phyloP scores from a whole-genome alignment of 2,113 vertebrate species.

The Epinephelus fuscoguttatus region DNA sequence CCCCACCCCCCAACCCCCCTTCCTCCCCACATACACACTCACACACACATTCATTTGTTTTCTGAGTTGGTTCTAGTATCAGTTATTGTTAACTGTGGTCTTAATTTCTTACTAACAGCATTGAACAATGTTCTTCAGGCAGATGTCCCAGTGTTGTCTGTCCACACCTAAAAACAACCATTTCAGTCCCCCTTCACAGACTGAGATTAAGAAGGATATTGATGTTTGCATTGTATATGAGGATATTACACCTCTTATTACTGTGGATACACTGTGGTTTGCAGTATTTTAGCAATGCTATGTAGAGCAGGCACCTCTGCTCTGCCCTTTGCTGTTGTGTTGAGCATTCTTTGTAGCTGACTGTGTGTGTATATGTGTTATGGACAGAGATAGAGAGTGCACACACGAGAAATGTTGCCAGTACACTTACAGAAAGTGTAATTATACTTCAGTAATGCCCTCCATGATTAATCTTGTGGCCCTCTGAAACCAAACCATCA shows the following conservation, averaged over 20 bases:
- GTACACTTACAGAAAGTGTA: slow-evolving; percentile 76
- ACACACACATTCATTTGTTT: slow-evolving; percentile 65
- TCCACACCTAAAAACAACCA: slow-evolving; percentile 10
- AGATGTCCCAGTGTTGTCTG: slow-evolving; percentile 25
- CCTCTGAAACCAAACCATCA: slow-evolving; percentile 78
- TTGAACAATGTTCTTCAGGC: slow-evolving; percentile 21
- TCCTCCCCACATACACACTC: neutral
- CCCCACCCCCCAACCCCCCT: too few relatives aligned
- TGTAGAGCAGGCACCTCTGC: neutral
- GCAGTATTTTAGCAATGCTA: neutral
- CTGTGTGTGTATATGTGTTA: slow-evolving; percentile 30
- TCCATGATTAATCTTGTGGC: slow-evolving; percentile 82
- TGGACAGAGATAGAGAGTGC: slow-evolving; percentile 37
- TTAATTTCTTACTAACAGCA: slow-evolving; percentile 43
- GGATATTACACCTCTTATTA: slow-evolving; percentile 10
- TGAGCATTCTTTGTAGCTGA: slow-evolving; percentile 33
- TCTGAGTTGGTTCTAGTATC: slow-evolving; percentile 61
- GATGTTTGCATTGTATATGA: slow-evolving; percentile 14
- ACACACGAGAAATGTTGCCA: slow-evolving; percentile 57
- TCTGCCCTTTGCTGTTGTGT: neutral
- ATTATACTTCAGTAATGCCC: slow-evolving; percentile 80
- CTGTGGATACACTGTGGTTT: neutral
- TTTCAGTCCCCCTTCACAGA: neutral
- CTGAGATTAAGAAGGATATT: neutral
- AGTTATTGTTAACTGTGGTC: slow-evolving; percentile 50